Percentiles rank a stretch among this genome's conserved stretches.
These are phyloP conservation scores for Drosophila persimilis DNA, from an alignment of 1,140 invertebrate genomes.

Conservation along the genomic window DNA sequence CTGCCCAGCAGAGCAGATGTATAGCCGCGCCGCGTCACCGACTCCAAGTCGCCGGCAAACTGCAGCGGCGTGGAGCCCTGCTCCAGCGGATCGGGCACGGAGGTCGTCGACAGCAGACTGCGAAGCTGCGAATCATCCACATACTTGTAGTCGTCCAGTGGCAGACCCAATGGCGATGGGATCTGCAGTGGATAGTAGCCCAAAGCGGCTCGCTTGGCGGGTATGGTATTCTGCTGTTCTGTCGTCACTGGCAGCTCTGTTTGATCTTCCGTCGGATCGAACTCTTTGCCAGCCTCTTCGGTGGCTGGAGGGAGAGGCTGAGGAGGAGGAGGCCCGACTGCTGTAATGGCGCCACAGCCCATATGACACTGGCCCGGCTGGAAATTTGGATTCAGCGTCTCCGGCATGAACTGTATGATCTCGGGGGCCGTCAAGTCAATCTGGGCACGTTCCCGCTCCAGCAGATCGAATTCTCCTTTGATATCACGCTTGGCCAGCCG, in stretches of 20 bases:
- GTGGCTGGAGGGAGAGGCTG: neutral
- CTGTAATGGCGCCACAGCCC: conserved; percentile 53
- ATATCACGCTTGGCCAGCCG: conserved; percentile 70
- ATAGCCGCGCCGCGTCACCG: conserved; percentile 19
- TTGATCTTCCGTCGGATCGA: conserved; percentile 2
- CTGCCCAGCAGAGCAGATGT: conserved; percentile 14
- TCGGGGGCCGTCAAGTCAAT: conserved; percentile 72
- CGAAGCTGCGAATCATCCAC: conserved; percentile 61
- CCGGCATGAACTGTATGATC: conserved; percentile 80
- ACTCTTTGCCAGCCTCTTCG: conserved; percentile 4
- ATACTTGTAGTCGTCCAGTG: conserved; percentile 49
- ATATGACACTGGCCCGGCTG: conserved; percentile 67
- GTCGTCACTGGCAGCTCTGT: conserved; percentile 2
- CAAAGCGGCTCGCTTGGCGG: conserved; percentile 47
- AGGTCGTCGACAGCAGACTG: conserved; percentile 58
- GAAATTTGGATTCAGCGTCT: conserved; percentile 68
- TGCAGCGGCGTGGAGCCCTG: conserved; percentile 57
- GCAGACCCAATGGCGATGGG: conserved; percentile 39
- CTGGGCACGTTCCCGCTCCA: conserved; percentile 67
- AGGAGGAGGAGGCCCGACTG: conserved; percentile 15
- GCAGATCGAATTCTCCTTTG: conserved; percentile 74
- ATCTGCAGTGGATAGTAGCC: conserved; percentile 60
- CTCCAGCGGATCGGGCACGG: conserved; percentile 66
- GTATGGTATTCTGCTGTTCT: conserved; percentile 48
- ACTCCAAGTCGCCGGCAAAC: conserved; percentile 65